Conservation (phyloP, 2,888 invertebrate genomes). For the Coelinius sp. region DNA sequence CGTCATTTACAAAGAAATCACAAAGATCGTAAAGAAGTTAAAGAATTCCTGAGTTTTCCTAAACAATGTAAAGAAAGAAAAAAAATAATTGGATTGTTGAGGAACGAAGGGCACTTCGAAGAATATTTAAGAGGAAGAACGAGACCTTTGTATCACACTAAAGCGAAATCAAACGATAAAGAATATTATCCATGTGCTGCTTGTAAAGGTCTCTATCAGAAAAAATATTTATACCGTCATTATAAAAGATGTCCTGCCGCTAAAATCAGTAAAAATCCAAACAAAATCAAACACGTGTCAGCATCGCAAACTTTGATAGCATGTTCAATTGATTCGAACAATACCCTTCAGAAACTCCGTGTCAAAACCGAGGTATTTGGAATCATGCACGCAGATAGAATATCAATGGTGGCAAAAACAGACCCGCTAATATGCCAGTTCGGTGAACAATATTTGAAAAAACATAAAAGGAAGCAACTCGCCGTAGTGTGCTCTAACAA, state of each 20-base stretch:
- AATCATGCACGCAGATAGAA: background rate
- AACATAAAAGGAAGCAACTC: constrained; percentile 6
- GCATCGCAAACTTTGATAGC: constrained; percentile 24
- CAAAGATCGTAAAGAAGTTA: background rate
- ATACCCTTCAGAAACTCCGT: background rate
- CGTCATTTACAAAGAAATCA: constrained; percentile 21
- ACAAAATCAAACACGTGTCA: background rate
- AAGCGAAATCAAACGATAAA: background rate
- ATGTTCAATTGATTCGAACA: background rate
- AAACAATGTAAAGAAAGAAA: constrained; percentile 2
- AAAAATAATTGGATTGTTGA: background rate
- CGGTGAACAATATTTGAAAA: constrained; percentile 20
- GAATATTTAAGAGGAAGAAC: constrained; percentile 16
- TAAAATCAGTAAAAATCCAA: background rate
- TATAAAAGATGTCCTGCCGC: constrained; percentile 8
- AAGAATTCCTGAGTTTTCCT: background rate
- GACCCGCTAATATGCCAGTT: constrained; percentile 1
- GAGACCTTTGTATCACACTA: constrained; percentile 5
- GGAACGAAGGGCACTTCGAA: constrained; percentile 7
- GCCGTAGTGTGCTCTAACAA: constrained; percentile 11
- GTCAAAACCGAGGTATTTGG: constrained; percentile 12
- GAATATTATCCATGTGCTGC: background rate
- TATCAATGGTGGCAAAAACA: constrained; percentile 16
- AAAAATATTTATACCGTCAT: constrained; percentile 16
- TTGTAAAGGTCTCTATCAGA: constrained; percentile 8